phyloP scores from a whole-genome alignment of 2,888 invertebrate species.

The Eudemis profundana region DNA sequence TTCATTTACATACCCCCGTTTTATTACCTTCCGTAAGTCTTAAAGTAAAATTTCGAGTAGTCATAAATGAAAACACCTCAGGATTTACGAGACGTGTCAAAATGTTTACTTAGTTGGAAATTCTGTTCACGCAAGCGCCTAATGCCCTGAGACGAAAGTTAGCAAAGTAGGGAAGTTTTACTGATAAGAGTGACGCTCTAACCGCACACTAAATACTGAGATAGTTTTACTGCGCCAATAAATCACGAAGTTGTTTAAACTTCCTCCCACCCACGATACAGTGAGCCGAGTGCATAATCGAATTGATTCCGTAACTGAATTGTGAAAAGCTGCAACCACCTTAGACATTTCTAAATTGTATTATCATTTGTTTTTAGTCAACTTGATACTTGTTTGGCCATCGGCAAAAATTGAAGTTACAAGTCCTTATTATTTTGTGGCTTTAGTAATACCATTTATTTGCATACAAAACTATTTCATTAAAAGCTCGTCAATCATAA shows the following conservation, averaged over 20 bases:
- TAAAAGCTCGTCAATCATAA: slow-evolving; percentile 9
- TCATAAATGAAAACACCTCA: slow-evolving; percentile 44
- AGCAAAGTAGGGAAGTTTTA: slow-evolving; percentile 57
- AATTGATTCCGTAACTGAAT: slow-evolving; percentile 36
- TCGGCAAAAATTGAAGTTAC: background rate
- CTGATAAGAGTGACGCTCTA: slow-evolving; percentile 69
- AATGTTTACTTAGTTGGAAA: slow-evolving; percentile 38
- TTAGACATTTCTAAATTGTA: slow-evolving; percentile 22
- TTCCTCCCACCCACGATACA: slow-evolving; percentile 51
- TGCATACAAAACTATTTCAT: background rate
- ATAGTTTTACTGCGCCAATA: slow-evolving; percentile 73
- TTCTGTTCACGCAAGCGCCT: slow-evolving; percentile 48
- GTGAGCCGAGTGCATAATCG: slow-evolving; percentile 25
- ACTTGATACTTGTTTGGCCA: background rate
- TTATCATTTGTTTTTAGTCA: slow-evolving; percentile 44
- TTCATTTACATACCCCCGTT: slow-evolving; percentile 41
- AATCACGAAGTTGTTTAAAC: slow-evolving; percentile 70
- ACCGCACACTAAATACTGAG: slow-evolving; percentile 70
- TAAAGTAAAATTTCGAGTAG: slow-evolving; percentile 39
- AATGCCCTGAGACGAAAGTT: slow-evolving; percentile 53
- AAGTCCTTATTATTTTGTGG: background rate
- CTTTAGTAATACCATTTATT: no score
- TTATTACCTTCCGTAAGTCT: slow-evolving; percentile 37
- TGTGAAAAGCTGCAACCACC: slow-evolving; percentile 27
- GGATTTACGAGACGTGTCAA: slow-evolving; percentile 42